Base-by-base conservation (phyloP, 2,113 vertebrate species). In the Eurystomus gularis region DNA sequence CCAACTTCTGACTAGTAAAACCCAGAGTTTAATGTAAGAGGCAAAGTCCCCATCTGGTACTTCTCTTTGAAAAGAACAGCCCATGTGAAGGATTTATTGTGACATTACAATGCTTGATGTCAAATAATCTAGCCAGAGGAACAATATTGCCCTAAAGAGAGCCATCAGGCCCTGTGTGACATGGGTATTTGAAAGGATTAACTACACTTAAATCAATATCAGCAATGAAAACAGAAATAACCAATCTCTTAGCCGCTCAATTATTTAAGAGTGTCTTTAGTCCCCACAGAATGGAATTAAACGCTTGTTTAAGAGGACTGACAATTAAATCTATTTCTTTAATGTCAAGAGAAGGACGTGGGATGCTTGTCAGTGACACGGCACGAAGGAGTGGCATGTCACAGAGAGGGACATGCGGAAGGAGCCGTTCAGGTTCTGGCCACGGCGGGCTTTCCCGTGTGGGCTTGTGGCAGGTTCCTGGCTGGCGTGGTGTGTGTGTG, bases 181-280 rank as follows among this genome's bases (percentile, higher is more conserved):
- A 96, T 88, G 97, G 97, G 96, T 96, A 95, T 95, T 97, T 97
- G 97, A 97, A 96, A 95, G 97, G 98, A 98, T 98, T 98, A 98
- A 97, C 98, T 96, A 91, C 97, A 94, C 96, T 97, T 96, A 98
- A 98, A 98, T 98, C 98, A 98, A 98, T 98, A 97, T 89, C 93
- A 97, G 97, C 98, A 97, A 97, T 97, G 95, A 98, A 98, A 97
- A 98, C 96, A 97, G 97, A 97, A 97, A 98, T 97, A 98, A 97
- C 97, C 97, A 98, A 98, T 98, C 97, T 98, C 96, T 97, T 96
- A 94, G 97, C 95, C 94, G 77, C 97, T 98, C 98, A 98, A 98
- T 98, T 98, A 98, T 98, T 98, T 98, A 98, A 97, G 94, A 97
- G 96, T 90, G 80, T 90, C 87, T 83, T 91, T 93, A 96, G 93